These are phyloP conservation scores for Morpho helenor DNA, from an alignment of 2,888 invertebrate genomes.

Conservation along the genomic window DNA sequence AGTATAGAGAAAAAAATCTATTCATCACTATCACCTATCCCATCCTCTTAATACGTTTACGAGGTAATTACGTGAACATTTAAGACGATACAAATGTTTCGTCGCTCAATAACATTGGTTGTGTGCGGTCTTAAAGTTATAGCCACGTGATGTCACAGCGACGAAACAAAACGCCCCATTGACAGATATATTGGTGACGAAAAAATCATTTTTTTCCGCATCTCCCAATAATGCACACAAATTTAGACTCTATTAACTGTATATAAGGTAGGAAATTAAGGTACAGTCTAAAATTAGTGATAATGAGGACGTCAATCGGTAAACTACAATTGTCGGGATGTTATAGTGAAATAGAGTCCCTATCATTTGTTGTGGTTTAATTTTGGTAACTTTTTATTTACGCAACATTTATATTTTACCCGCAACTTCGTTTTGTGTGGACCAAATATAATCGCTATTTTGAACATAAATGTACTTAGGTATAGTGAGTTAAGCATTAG, in stretches of 20 bases:
- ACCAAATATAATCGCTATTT: no score
- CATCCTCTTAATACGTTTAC: constrained; percentile 56
- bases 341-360: constrained; percentile 2
- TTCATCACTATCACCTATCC: constrained; percentile 3
- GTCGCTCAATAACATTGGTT: constrained; percentile 55
- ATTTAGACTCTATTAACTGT: not conserved
- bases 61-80: constrained; percentile 53
- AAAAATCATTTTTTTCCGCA: constrained; percentile 32
- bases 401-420: no score
- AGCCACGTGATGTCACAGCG: constrained; percentile 60
- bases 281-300: not conserved
- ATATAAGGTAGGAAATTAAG: constrained; percentile 3
- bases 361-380: no score
- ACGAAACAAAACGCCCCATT: constrained; percentile 64
- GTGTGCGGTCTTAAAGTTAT: constrained; percentile 69
- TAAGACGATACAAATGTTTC: constrained; percentile 61
- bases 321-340: constrained; percentile 10
- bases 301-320: constrained; percentile 4
- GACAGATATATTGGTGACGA: constrained; percentile 71
- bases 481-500: no score
- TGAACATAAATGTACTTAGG: no score
- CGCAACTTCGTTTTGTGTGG: no score
- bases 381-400: no score
- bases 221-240: not conserved
- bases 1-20: not conserved